A percentile compares a stretch with the other conserved stretches of the same genome.
phyloP scores from a whole-genome alignment of 2,113 vertebrate species.

The Morphnarchus princeps region DNA sequence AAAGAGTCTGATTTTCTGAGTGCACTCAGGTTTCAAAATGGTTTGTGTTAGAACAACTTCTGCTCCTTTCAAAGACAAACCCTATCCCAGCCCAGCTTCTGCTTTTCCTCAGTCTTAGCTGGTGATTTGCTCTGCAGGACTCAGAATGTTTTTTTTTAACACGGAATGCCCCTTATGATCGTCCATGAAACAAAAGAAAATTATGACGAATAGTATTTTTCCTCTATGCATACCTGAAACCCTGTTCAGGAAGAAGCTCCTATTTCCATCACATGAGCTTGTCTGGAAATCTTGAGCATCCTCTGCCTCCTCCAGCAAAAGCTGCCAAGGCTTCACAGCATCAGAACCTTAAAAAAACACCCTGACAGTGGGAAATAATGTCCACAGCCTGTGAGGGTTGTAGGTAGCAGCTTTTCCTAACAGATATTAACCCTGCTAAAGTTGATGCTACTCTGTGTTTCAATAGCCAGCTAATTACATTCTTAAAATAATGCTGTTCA shows the following conservation, averaged over 20 bases:
- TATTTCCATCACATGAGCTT: background rate
- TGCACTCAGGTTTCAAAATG: background rate
- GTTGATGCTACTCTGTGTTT: background rate
- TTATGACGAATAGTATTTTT: background rate
- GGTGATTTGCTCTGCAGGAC: background rate
- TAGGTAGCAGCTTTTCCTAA: background rate
- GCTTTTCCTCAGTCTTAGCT: background rate
- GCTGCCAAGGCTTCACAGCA: background rate
- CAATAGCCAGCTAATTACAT: background rate
- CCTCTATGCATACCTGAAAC: background rate
- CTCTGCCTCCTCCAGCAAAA: background rate
- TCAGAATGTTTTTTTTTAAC: background rate
- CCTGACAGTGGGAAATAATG: background rate
- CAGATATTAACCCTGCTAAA: background rate
- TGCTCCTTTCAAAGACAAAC: background rate
- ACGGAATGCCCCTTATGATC: background rate
- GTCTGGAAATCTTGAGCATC: background rate
- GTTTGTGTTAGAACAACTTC: background rate
- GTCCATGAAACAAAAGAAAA: background rate
- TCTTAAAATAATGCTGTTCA: background rate
- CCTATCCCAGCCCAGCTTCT: background rate
- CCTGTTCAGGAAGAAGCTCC: background rate
- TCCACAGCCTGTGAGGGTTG: background rate
- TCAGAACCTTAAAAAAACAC: background rate
- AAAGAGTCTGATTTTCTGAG: background rate